Base-by-base conservation (phyloP, 1,140 invertebrate genomes). In the Hylaeus volcanicus region DNA sequence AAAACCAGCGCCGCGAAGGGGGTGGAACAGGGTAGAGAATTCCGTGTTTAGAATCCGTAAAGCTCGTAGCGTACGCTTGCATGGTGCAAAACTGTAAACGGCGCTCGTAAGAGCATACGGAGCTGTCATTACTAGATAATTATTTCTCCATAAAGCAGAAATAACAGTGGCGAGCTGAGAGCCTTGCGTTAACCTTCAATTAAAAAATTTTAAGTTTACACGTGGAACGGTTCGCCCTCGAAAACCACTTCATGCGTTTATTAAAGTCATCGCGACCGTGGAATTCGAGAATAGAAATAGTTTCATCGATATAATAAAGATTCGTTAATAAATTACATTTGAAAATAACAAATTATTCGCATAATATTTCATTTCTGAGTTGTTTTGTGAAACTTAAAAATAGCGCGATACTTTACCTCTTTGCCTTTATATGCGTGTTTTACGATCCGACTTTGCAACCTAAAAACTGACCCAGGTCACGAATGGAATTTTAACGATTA, bases 61-160 rank as follows among this genome's bases (percentile, higher is more conserved):
- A 86, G 69, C 64, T 69, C 61, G 37, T 14, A 85, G 73, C 71
- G 63, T 78, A 71, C 71, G 72, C 74, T 85, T 71, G 83, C 83
- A 84, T 86, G 84, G 83, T 74, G 84, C 84, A 81, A 85, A 85
- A 81, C 82, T 85, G 73, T 86, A 85, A 86, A 74, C 78, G 72
- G 78, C 78, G 61, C 60, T 74, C 78, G 78, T 74, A 74, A 74
- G 71, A 74, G 71, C 78, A 66, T 60, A 74, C 72, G 43, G 78
- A 74, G 45, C 72, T 74, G 71, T 79, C 78, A 65, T 79, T 79
- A 79, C 45, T 74, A 66, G 71, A 66, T 79, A 79, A 79, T 79
- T 74, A 74, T 66, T 79, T 79, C 70, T 43, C 78, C 71, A 74
- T 66, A 73, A 74, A 79, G 63, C 6, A 64, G 48, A 73, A 79